These are phyloP conservation scores for Metalampra italica DNA, from an alignment of 2,888 invertebrate species.

Conservation along the genomic window DNA sequence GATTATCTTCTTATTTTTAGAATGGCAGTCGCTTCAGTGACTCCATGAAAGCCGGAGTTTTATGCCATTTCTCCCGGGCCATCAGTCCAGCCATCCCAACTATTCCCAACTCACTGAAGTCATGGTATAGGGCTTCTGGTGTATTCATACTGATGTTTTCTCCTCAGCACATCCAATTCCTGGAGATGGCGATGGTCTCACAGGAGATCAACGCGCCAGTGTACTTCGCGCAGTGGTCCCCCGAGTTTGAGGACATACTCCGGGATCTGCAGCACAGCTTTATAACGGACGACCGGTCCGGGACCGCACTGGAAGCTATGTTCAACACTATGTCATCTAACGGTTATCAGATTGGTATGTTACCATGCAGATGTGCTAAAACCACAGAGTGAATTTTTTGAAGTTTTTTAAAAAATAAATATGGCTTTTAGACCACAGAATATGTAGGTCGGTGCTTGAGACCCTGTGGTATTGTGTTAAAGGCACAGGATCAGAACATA, in stretches of 20 bases:
- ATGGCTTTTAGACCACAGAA: too few relatives aligned
- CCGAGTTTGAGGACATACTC: slow-evolving; percentile 85
- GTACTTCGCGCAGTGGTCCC: slow-evolving; percentile 89
- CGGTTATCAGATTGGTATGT: slow-evolving; percentile 90
- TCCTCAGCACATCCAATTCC: slow-evolving; percentile 82
- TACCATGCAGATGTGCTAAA: background rate
- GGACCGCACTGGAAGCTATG: slow-evolving; percentile 90
- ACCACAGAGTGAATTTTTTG: background rate
- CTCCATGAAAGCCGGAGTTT: too few relatives aligned
- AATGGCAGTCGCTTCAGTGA: too few relatives aligned
- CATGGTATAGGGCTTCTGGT: too few relatives aligned
- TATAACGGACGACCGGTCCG: slow-evolving; percentile 82
- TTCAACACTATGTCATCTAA: slow-evolving; percentile 93
- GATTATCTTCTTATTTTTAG: too few relatives aligned
- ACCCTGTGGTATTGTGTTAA: too few relatives aligned
- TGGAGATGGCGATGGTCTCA: slow-evolving; percentile 90
- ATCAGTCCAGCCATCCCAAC: too few relatives aligned
- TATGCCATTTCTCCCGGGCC: too few relatives aligned
- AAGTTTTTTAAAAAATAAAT: background rate
- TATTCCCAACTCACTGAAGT: too few relatives aligned
- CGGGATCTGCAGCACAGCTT: slow-evolving; percentile 84
- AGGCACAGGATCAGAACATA: too few relatives aligned
- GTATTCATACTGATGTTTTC: too few relatives aligned
- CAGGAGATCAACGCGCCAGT: slow-evolving; percentile 91
- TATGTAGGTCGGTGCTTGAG: too few relatives aligned